A percentile compares a stretch with the other conserved stretches of the same genome.
Conservation (phyloP, 2,888 invertebrate genomes). For the Tiliacea aurago region DNA sequence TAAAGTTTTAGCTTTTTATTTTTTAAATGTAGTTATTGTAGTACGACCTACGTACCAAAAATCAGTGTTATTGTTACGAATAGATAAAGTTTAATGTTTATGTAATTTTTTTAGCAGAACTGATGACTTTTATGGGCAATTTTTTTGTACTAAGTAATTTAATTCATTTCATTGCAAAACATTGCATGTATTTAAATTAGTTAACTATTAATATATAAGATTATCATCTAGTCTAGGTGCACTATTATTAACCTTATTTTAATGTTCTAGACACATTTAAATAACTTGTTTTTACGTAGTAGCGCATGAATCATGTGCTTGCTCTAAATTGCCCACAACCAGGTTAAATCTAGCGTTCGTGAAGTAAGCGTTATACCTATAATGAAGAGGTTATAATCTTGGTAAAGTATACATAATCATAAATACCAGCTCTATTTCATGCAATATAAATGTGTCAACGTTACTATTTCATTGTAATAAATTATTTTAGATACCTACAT, state of each 20-base stretch:
- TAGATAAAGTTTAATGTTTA: conserved; percentile 18
- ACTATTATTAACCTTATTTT: background rate
- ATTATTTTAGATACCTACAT: conserved; percentile 25
- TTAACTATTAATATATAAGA: conserved; percentile 10
- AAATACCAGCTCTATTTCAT: background rate
- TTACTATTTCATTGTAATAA: conserved; percentile 12
- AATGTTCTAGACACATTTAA: background rate
- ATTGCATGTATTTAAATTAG: background rate
- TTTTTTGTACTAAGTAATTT: conserved; percentile 1
- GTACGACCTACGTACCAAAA: conserved; percentile 32
- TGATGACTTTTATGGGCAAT: background rate
- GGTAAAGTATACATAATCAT: background rate
- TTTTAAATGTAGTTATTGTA: conserved; percentile 14
- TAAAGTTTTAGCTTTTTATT: conserved; percentile 38
- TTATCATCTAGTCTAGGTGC: conserved; percentile 33
- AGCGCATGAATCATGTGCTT: background rate
- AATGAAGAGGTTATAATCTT: no score
- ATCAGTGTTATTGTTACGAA: conserved; percentile 15
- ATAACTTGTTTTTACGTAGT: background rate
- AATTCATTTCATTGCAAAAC: background rate
- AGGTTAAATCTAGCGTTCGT: background rate
- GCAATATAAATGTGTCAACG: background rate
- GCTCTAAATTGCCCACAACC: background rate
- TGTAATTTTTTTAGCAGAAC: background rate
- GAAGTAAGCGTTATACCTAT: background rate